Percentiles rank a stretch among this genome's conserved stretches.
Conservation (phyloP, 2,113 vertebrate species). For the Triplophysa tibetana region DNA sequence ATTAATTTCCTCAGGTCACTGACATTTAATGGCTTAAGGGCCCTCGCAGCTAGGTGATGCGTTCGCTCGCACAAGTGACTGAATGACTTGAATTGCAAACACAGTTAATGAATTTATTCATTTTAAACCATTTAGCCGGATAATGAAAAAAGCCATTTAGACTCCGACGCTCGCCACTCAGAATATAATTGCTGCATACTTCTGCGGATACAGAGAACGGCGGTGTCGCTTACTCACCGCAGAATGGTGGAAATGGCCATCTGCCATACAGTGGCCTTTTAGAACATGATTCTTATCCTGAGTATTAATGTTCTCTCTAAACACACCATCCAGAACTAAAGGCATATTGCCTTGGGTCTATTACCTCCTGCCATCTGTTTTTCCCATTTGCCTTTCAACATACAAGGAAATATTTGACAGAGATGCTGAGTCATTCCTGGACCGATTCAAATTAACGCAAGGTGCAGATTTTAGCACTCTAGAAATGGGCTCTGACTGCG, state of each 20-base stretch:
- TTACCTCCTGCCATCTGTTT: constrained; percentile 10
- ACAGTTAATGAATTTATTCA: constrained; percentile 41
- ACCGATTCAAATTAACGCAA: constrained; percentile 43
- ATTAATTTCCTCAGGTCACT: constrained; percentile 29
- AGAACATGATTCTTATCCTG: constrained; percentile 37
- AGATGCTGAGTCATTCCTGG: constrained; percentile 40
- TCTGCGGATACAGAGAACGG: constrained; percentile 21
- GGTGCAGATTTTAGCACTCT: constrained; percentile 21
- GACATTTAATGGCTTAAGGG: constrained; percentile 45
- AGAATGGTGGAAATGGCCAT: constrained; percentile 32
- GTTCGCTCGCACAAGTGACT: constrained; percentile 15
- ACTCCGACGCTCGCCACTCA: constrained; percentile 22
- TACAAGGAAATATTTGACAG: constrained; percentile 14
- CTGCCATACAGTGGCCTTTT: constrained; percentile 23
- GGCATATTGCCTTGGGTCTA: constrained; percentile 36
- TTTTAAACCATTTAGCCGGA: constrained; percentile 44
- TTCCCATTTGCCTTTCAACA: constrained; percentile 10
- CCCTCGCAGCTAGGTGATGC: neutral
- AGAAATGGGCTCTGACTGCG: constrained; percentile 34
- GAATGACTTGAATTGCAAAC: constrained; percentile 39
- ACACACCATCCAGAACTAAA: constrained; percentile 33
- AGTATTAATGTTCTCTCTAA: constrained; percentile 43
- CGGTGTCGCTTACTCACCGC: constrained; percentile 17
- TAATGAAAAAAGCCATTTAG: constrained; percentile 42
- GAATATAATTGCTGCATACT: constrained; percentile 16